A percentile compares a stretch with the other conserved stretches of the same genome.
These are phyloP conservation scores for Orientallactaga bullata DNA, from an alignment of 2,113 vertebrate genomes.

Conservation along the genomic window DNA sequence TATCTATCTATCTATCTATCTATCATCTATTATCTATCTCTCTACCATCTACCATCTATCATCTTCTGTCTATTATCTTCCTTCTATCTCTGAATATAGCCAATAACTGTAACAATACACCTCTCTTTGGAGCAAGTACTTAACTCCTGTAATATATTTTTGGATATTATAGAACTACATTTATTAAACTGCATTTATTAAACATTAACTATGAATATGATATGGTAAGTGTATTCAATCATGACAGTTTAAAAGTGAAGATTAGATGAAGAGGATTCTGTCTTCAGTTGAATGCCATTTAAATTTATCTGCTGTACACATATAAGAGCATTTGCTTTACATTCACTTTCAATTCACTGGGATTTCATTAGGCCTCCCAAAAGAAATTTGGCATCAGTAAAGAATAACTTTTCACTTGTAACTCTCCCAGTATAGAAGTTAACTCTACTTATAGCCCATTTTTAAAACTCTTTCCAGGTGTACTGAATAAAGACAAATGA, in stretches of 20 bases:
- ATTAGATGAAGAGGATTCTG: background rate
- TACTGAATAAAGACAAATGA: conserved; percentile 18
- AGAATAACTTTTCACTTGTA: conserved; percentile 13
- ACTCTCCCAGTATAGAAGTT: background rate
- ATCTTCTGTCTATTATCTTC: background rate
- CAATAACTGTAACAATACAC: background rate
- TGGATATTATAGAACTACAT: background rate
- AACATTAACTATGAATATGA: background rate
- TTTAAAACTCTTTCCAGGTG: conserved; percentile 30
- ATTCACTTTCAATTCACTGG: conserved; percentile 11
- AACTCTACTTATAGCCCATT: background rate
- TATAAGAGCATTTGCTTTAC: background rate
- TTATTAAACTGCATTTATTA: conserved; percentile 1
- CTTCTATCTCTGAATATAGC: background rate
- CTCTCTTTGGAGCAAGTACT: background rate
- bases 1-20: background rate
- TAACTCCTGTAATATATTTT: background rate
- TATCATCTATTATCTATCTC: background rate
- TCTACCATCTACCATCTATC: background rate
- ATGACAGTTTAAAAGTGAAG: conserved; percentile 50
- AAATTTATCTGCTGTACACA: background rate
- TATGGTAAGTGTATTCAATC: background rate
- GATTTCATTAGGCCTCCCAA: background rate
- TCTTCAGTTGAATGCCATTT: background rate
- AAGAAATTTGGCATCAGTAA: conserved; percentile 34